Conservation (phyloP, 2,797 vertebrate species). For the Scolopax bukidnonensis region DNA sequence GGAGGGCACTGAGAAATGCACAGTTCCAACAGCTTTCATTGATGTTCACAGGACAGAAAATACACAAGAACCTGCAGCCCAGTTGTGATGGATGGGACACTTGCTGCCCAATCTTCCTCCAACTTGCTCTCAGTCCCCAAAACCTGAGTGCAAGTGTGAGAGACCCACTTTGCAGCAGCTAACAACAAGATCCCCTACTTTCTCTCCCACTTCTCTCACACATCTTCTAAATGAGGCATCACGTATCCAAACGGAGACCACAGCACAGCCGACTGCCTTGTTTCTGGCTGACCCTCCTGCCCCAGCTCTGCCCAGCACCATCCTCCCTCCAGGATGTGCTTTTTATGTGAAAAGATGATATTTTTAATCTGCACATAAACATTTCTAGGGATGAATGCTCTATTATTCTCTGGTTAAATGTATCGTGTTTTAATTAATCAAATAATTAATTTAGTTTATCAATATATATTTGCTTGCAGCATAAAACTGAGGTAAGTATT, state of each 20-base stretch:
- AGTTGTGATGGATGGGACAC: neutral
- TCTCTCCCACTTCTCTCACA: neutral
- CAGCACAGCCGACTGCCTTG: accelerated
- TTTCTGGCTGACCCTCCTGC: neutral
- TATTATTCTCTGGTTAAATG: neutral
- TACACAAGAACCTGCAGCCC: neutral
- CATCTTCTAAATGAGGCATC: neutral
- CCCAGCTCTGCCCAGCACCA: neutral
- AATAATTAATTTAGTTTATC: neutral
- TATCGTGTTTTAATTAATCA: neutral
- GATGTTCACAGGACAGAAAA: neutral
- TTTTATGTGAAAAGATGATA: too few relatives aligned
- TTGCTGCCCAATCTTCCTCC: neutral
- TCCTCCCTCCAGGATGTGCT: neutral
- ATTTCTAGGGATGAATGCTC: neutral
- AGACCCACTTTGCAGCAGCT: neutral
- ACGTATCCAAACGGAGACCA: accelerated
- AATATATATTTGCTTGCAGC: neutral
- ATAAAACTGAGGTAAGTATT: neutral
- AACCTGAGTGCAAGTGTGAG: neutral
- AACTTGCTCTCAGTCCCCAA: neutral
- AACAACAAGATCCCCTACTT: neutral
- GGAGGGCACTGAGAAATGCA: neutral
- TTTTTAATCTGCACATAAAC: neutral
- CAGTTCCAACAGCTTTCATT: neutral